phyloP scores from a whole-genome alignment of 2,888 invertebrate genomes.

The Tenthredo scrophulariae region DNA sequence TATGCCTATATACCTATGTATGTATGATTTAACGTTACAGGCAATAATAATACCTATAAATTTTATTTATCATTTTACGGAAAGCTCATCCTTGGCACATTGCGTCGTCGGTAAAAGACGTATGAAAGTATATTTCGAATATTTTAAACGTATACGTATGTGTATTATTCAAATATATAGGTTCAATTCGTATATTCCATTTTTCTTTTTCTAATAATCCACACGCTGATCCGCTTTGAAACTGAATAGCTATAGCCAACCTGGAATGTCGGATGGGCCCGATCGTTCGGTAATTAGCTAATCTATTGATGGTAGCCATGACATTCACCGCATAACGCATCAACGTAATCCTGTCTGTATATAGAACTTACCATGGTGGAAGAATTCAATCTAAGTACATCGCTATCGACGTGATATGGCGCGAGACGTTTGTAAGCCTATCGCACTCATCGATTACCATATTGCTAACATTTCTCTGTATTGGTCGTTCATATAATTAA shows the following conservation, averaged over 20 bases:
- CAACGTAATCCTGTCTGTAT: background rate
- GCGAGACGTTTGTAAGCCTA: background rate
- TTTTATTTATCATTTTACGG: constrained; percentile 20
- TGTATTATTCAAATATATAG: background rate
- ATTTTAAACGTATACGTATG: background rate
- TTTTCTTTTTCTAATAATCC: background rate
- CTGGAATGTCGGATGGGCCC: background rate
- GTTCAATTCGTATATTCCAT: background rate
- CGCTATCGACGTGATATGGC: background rate
- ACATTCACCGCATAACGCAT: background rate
- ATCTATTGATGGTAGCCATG: background rate
- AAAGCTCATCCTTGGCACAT: constrained; percentile 50
- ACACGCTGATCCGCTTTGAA: background rate
- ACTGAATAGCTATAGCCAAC: background rate
- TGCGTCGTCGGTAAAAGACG: constrained; percentile 15
- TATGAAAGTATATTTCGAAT: constrained; percentile 13
- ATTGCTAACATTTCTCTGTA: background rate
- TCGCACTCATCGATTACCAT: background rate
- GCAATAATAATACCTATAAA: constrained; percentile 3
- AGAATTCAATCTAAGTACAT: background rate
- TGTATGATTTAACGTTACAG: background rate
- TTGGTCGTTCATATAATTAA: background rate
- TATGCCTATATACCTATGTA: constrained; percentile 19
- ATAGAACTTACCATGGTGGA: background rate
- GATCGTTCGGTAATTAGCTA: background rate